Base-by-base conservation (phyloP, 2,797 vertebrate species). In the Mallotus villosus region DNA sequence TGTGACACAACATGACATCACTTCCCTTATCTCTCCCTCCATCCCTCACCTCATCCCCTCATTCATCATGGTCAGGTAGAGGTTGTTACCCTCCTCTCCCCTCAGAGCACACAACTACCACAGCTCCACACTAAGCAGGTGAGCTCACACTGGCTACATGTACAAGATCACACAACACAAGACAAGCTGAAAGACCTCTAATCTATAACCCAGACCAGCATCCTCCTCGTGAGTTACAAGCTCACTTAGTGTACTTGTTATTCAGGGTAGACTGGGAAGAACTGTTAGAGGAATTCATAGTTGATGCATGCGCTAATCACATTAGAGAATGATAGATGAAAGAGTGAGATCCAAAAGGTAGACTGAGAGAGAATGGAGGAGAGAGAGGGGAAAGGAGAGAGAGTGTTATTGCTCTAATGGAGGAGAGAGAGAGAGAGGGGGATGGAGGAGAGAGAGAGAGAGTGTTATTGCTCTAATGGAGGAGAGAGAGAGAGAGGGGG, bases 391-490 rank as follows among this genome's bases (percentile, higher is more conserved):
- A 41, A 12, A 37, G 34, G 41, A 63, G 37, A 24, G 61, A 73
- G 74, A 63, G 75, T 77, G 46, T 32, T 46, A 37, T 37, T 37
- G 34, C 34, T 37, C 34, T 37, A 14, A 46, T 46, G 41, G 41
- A 46, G 12, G 41, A 46, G 12, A 46, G 41, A 3, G 9, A 46
- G 41, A 12, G 34, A 6, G 34, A 6, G 8, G 34, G 34, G 34
- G 34, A 46, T 41, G 11, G 41, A 46, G 41, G 41, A 41, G 41
- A 37, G 34, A 37, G 41, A 63, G 37, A 24, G 61, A 73, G 74
- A 63, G 75, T 77, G 46, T 32, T 46, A 37, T 37, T 37, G 34
- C 34, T 37, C 34, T 37, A 37, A 46, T 86, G 88, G 87, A 80
- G 70, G 58, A 81, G 73, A 24, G 70, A 88, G 37, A 41, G 37